These are phyloP conservation scores for Subacronicta megacephala DNA, from an alignment of 2,888 invertebrate genomes.

Conservation along the genomic window DNA sequence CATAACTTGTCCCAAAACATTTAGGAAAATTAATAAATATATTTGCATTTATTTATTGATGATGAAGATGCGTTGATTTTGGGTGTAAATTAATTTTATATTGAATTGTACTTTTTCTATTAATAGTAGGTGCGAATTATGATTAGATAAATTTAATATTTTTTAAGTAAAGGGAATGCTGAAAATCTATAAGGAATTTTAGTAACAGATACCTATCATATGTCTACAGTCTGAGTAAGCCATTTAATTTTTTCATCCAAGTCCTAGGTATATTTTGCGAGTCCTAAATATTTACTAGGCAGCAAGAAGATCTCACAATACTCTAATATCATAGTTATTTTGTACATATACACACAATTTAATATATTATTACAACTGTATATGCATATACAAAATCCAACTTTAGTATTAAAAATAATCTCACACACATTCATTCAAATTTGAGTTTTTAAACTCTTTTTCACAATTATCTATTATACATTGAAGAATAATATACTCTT, in stretches of 20 bases:
- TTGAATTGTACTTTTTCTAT: slow-evolving; percentile 52
- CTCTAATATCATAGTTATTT: slow-evolving; percentile 37
- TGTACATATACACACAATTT: slow-evolving; percentile 15
- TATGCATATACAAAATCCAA: slow-evolving; percentile 14
- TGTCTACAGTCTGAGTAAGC: slow-evolving; percentile 17
- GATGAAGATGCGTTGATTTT: slow-evolving; percentile 33
- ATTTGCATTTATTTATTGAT: slow-evolving; percentile 41
- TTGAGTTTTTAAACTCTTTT: slow-evolving; percentile 45
- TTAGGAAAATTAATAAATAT: slow-evolving; percentile 12
- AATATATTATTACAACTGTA: slow-evolving; percentile 9
- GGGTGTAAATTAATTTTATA: slow-evolving; percentile 42
- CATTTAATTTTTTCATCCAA: slow-evolving; percentile 29
- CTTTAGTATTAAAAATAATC: slow-evolving; percentile 50
- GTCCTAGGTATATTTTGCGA: slow-evolving; percentile 35
- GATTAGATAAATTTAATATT: slow-evolving; percentile 23
- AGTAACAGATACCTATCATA: not conserved
- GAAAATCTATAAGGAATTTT: slow-evolving; percentile 22
- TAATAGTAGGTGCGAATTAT: slow-evolving; percentile 28
- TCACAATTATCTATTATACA: slow-evolving; percentile 49
- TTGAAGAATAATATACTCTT: slow-evolving; percentile 60
- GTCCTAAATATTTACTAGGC: slow-evolving; percentile 46
- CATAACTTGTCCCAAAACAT: too few species aligned
- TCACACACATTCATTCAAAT: slow-evolving; percentile 25
- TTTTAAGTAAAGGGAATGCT: slow-evolving; percentile 52
- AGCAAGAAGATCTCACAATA: slow-evolving; percentile 38